A percentile compares a stretch with the other conserved stretches of the same genome.
Conservation (phyloP, 2,113 vertebrate genomes). For the Melanerpes formicivorus region DNA sequence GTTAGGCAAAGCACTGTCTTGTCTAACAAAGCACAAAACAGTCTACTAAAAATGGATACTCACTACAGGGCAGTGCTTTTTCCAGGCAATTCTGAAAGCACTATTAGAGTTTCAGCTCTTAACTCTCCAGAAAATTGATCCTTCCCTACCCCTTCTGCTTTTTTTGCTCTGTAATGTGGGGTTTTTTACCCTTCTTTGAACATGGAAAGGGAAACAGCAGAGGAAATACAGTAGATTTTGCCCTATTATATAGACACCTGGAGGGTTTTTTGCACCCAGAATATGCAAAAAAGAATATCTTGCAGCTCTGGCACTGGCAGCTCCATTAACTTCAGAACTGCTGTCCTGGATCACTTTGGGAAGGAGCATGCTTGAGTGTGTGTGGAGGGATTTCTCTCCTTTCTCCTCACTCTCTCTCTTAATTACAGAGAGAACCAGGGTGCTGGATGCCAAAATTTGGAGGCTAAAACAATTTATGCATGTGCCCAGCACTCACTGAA, state of each 20-base stretch:
- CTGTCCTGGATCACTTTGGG: background rate
- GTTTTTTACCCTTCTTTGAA: background rate
- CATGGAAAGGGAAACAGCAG: background rate
- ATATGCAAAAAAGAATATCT: background rate
- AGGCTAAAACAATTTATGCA: background rate
- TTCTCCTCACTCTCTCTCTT: background rate
- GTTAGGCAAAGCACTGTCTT: slow-evolving; percentile 20
- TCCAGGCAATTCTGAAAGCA: background rate
- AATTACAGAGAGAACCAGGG: background rate
- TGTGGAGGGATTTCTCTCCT: background rate
- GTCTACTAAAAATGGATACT: background rate
- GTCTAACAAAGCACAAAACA: background rate
- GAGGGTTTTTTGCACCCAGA: background rate
- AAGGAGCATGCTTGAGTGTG: background rate
- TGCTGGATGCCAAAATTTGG: background rate
- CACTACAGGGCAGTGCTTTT: background rate
- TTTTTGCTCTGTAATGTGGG: background rate
- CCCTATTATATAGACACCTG: background rate
- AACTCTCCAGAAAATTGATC: background rate
- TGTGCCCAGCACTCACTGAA: background rate
- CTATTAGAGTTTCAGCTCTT: background rate
- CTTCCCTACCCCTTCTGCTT: background rate
- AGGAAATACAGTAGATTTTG: background rate
- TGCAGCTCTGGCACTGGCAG: background rate
- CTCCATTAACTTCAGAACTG: background rate